Conservation (phyloP, 2,888 invertebrate genomes). For the Lycaena phlaeas region DNA sequence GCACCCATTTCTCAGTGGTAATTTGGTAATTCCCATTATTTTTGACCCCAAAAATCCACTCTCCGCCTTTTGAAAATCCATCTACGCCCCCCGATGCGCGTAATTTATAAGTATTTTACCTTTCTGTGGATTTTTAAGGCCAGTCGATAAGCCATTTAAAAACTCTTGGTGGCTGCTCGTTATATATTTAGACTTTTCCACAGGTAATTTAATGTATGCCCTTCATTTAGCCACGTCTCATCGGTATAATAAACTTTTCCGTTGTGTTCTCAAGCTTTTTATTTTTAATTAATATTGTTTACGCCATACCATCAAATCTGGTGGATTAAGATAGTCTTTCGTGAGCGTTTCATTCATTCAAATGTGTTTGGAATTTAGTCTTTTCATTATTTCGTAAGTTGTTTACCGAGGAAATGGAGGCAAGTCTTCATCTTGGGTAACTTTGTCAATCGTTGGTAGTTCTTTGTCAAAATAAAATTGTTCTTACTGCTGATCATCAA, state of each 20-base stretch:
- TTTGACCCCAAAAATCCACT: conserved; percentile 19
- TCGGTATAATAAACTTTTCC: conserved; percentile 16
- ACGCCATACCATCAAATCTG: conserved; percentile 15
- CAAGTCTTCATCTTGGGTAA: background rate
- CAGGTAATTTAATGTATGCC: conserved; percentile 10
- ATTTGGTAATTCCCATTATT: too few relatives aligned
- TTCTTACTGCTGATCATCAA: conserved; percentile 1
- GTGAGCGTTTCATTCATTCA: background rate
- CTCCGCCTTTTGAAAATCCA: conserved; percentile 18
- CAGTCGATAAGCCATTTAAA: conserved; percentile 15
- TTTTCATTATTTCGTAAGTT: conserved; percentile 2
- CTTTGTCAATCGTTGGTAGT: conserved; percentile 2
- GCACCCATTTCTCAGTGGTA: too few relatives aligned
- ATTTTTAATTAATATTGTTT: conserved; percentile 14
- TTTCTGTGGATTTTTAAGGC: conserved; percentile 17
- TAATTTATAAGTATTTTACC: conserved; percentile 19
- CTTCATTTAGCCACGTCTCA: conserved; percentile 17
- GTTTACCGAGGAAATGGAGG: background rate
- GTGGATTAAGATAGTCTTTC: conserved; percentile 9
- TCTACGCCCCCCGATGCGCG: conserved; percentile 18
- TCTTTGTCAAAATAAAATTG: conserved; percentile 6
- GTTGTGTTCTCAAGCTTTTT: conserved; percentile 11
- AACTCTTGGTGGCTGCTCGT: conserved; percentile 14
- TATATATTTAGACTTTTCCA: conserved; percentile 14
- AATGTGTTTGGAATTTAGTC: conserved; percentile 5